Base-by-base conservation (phyloP, 2,888 invertebrate genomes). In the Agapostemon virescens region DNA sequence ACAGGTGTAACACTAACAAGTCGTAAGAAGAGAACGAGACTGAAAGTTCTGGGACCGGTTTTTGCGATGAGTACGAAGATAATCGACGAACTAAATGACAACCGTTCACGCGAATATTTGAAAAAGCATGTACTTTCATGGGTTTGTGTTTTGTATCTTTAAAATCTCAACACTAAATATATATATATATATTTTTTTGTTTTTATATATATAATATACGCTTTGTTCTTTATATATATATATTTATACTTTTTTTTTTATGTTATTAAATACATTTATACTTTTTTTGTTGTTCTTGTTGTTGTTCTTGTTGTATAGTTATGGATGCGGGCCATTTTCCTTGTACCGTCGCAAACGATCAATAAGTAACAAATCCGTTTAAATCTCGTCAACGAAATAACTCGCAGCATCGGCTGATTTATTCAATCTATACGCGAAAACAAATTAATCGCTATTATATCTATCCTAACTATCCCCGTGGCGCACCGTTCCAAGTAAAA, bases 51-150 rank as follows among this genome's bases (percentile, higher is more conserved):
- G 30, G 40, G 72, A 64, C 69, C 52, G 49, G 58, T 77, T 20
- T n/a, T 26, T 74, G 69, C 38, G 38, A n/a, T 45, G 68, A 72
- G 66, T 74, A 81, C 36, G 73, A 82, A 77, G 61, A 55, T 67
- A 85, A 87, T 85, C 72, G 76, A 82, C 74, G 69, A 86, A 85
- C 77, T 58, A 76, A 85, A 73, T 79, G 79, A 81, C 81, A 85
- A 87, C 69, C 78, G 78, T 87, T 86, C 83, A 78, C 85, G 81
- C 70, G 80, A 86, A 85, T 86, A 85, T 85, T 89, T 84, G 87
- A 88, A 91, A 88, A 92, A 91, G 91, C 92, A 90, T 89, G 90
- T 92, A 92, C 92, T 92, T 92, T 92, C 92, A 92, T 92, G 91
- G 91, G 91, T 92, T 92, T 92, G 89, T 92, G 88, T 91, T 89